Percentiles rank a stretch among this genome's conserved stretches.
Conservation (phyloP, 2,888 invertebrate genomes). For the Osmoderma eremita region DNA sequence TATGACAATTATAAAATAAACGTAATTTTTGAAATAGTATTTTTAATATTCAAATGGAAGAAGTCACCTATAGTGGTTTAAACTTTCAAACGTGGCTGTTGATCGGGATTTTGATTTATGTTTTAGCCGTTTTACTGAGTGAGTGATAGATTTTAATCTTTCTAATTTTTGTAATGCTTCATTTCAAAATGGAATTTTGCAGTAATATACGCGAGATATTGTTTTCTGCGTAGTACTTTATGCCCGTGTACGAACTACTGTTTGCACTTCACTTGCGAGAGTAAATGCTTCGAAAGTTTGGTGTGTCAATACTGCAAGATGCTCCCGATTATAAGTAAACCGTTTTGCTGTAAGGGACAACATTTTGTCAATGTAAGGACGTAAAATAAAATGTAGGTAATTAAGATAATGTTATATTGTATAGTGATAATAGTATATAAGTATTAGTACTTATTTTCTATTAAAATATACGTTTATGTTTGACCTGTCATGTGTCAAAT, state of each 20-base stretch:
- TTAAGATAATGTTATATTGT: too few species aligned
- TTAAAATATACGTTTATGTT: too few species aligned
- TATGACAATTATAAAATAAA: too few species aligned
- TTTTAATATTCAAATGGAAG: too few species aligned
- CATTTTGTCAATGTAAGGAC: slow-evolving; percentile 13
- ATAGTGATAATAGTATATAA: too few species aligned
- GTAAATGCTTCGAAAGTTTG: background rate
- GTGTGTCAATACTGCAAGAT: slow-evolving; percentile 3
- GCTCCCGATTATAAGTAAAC: slow-evolving; percentile 8
- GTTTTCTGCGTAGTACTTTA: background rate
- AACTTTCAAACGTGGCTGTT: slow-evolving; percentile 23
- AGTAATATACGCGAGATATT: slow-evolving; percentile 18
- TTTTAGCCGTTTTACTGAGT: slow-evolving; percentile 20
- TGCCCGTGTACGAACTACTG: slow-evolving; percentile 9
- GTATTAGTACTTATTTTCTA: too few species aligned
- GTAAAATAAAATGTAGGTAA: background rate
- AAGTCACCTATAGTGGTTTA: slow-evolving; percentile 1
- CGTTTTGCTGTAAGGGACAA: slow-evolving; percentile 2
- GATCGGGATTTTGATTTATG: slow-evolving; percentile 25
- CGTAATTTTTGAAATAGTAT: too few species aligned
- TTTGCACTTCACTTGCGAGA: background rate
- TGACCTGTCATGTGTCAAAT: too few species aligned
- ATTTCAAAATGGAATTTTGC: background rate
- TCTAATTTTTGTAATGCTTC: too few species aligned
- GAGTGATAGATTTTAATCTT: background rate